Evolutionary conservation across 2,797 vertebrate genomes (phyloP).

Genomic region (Urosaurus nigricauda): DNA sequence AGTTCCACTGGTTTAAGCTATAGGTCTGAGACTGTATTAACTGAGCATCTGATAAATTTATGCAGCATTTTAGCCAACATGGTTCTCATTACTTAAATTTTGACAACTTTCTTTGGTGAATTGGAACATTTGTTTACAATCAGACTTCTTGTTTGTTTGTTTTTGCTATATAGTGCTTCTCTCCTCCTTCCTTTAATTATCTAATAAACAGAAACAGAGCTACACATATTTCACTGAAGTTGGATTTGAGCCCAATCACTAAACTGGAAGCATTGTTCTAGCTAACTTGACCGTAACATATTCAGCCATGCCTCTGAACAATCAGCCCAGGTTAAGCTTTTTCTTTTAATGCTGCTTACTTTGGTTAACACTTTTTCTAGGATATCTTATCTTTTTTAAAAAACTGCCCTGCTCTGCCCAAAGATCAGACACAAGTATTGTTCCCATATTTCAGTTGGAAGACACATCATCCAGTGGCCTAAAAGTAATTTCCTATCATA

Average conservation of each 20-base stretch:
- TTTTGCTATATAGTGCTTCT: neutral
- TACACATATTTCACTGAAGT: conserved; percentile 76
- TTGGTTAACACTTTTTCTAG: conserved; percentile 73
- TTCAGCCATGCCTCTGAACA: conserved; percentile 76
- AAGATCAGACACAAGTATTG: neutral
- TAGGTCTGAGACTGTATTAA: accelerated
- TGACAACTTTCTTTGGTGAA: conserved; percentile 47
- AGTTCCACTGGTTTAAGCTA: neutral
- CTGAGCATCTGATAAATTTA: conserved; percentile 39
- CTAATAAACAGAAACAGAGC: conserved; percentile 73
- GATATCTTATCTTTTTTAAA: conserved; percentile 35
- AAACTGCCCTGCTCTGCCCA: neutral
- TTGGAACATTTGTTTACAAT: conserved; percentile 60
- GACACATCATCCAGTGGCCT: neutral
- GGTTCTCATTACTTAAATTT: conserved; percentile 36
- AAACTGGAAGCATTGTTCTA: conserved; percentile 79
- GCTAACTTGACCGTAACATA: conserved; percentile 80
- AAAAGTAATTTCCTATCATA: neutral
- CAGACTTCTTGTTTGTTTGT: conserved; percentile 65
- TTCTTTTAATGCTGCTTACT: conserved; percentile 69
- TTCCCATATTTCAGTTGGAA: neutral
- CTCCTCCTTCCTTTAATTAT: conserved; percentile 66
- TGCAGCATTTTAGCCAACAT: conserved; percentile 44
- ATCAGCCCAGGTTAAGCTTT: conserved; percentile 65
- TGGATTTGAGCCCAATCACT: conserved; percentile 79